Base-by-base conservation (phyloP, 1,140 invertebrate genomes). In the Oedothorax gibbosus region DNA sequence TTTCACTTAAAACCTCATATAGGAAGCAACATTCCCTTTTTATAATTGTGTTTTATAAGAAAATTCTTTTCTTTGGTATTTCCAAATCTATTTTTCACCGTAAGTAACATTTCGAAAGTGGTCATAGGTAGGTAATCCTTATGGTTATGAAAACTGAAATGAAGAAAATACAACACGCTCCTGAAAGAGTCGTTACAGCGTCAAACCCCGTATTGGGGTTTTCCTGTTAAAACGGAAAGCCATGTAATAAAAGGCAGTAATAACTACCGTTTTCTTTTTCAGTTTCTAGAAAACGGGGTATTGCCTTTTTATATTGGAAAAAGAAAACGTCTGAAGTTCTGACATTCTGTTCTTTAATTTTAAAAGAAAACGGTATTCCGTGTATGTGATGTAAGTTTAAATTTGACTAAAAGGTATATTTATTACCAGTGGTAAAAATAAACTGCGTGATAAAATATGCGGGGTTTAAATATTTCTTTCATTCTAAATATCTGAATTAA, bases 211-310 rank as follows among this genome's bases (percentile, higher is more conserved):
- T 81, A 81, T 81, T 81, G 79, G 21, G 57, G 53, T 81, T 81
- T 69, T 72, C 62, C 54, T 20, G 66, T 18, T 20, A 53, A 68
- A 79, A 50, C 12, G 50, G 66, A 71, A 72, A 69, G 68, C 68
- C 53, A 20, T 71, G 60, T 81, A 81, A 81, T 81, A 81, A 81
- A 81, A 71, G 66, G 69, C 79, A 71, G 79, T 81, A 72, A 81
- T 81, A 81, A 81, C 53, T 71, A 72, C 54, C 51, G 56, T 51
- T 60, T 60, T 60, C 68, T 50, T 56, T 60, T 60, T 60, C 79
- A 64, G 69, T 71, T 81, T 72, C 57, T 62, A 15, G 18, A 21
- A 71, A 71, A 20, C 79, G 20, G 21, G 60, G 49, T 51, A 56
- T 54, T 79, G 9, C 53, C 54, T 78, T 62, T 76, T 76, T 51